Evolutionary conservation across 2,888 invertebrate genomes (phyloP).

Genomic region (Atherix ibis): DNA sequence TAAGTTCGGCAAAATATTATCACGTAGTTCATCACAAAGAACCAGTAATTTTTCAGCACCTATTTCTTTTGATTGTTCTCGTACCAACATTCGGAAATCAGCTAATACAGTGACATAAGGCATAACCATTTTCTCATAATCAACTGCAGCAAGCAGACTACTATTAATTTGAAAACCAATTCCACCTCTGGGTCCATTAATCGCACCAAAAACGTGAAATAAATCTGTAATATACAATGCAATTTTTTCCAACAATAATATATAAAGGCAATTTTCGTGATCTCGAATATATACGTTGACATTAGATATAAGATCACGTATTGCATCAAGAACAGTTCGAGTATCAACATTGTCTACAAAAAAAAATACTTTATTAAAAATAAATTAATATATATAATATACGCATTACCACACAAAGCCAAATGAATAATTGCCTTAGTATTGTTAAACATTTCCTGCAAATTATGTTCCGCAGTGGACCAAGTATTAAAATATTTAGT

Average conservation of each 20-base stretch:
- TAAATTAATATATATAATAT: too few relatives aligned
- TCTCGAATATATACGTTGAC: conserved; percentile 73
- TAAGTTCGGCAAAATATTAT: conserved; percentile 71
- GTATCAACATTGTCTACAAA: conserved; percentile 83
- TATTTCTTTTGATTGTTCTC: conserved; percentile 46
- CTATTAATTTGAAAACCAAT: conserved; percentile 57
- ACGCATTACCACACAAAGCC: conserved; percentile 81
- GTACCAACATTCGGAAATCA: conserved; percentile 66
- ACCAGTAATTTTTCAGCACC: conserved; percentile 56
- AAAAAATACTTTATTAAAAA: too few relatives aligned
- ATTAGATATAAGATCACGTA: conserved; percentile 73
- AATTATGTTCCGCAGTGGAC: conserved; percentile 48
- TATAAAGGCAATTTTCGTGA: conserved; percentile 39
- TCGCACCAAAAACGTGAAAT: conserved; percentile 60
- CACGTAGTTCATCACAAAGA: conserved; percentile 78
- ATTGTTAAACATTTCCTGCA: conserved; percentile 48
- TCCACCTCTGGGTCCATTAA: conserved; percentile 43
- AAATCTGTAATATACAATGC: conserved; percentile 75
- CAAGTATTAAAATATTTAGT: conserved; percentile 47
- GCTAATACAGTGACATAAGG: conserved; percentile 79
- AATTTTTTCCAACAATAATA: conserved; percentile 56
- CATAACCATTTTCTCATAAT: conserved; percentile 59
- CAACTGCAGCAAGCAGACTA: conserved; percentile 31
- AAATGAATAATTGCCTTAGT: conserved; percentile 54
- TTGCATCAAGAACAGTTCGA: conserved; percentile 60